Evolutionary conservation across 2,113 vertebrate species (phyloP).

Genomic region (Silurus meridionalis): DNA sequence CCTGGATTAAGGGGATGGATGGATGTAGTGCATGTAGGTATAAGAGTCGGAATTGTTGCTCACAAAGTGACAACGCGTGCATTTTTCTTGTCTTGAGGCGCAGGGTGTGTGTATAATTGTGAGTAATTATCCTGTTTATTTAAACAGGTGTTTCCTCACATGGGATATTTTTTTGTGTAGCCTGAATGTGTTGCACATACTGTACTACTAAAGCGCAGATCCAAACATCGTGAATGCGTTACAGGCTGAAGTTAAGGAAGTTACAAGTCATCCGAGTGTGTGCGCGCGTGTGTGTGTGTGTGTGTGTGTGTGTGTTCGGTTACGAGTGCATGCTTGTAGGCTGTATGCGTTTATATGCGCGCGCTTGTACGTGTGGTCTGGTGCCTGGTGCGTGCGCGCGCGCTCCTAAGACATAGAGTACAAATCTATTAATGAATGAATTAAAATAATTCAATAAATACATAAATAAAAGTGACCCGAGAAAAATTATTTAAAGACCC

Average conservation of each 20-base stretch:
- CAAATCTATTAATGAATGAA: background rate
- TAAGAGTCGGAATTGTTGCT: background rate
- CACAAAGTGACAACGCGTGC: background rate
- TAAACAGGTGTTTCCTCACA: slow-evolving; percentile 25
- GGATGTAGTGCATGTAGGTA: too few relatives aligned
- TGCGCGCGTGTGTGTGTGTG: background rate
- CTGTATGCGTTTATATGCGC: background rate
- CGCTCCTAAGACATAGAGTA: slow-evolving; percentile 24
- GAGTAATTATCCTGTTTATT: slow-evolving; percentile 6
- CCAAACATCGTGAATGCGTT: background rate
- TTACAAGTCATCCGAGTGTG: background rate
- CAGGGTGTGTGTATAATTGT: background rate
- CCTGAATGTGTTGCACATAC: background rate
- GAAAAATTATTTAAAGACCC: too few relatives aligned
- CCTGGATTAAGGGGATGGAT: background rate
- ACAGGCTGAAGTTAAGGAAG: background rate
- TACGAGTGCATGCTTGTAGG: background rate
- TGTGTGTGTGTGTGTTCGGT: background rate
- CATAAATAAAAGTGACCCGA: too few relatives aligned
- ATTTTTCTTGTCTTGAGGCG: background rate
- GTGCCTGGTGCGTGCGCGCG: background rate
- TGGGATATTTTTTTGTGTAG: background rate
- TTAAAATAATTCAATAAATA: too few relatives aligned
- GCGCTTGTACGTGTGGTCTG: background rate
- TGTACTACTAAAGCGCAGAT: background rate